Base-by-base conservation (phyloP, 2,888 invertebrate genomes). In the Machimus atricapillus region DNA sequence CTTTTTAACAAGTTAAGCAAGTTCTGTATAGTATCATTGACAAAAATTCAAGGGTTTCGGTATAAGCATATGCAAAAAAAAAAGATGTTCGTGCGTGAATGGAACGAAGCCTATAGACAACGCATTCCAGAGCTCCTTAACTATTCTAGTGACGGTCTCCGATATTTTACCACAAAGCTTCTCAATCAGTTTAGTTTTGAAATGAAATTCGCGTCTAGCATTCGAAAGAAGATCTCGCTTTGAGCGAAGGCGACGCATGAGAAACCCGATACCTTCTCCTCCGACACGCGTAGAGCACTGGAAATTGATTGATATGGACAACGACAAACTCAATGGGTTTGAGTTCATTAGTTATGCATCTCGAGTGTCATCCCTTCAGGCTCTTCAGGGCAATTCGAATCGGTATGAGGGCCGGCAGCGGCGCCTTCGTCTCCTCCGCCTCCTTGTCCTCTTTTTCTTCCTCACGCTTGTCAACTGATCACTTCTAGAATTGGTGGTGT, bases 341-440 rank as follows among this genome's bases (percentile, higher is more conserved):
- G 46, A 77, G 40, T 87, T 87, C 37, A 87, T 87, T 87, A 87
- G 82, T 87, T 87, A 87, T 87, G 87, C 87, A 76, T 74, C 81
- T 87, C 76, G 52, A 81, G 82, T 87, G 76, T 82, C 87, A 73
- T 79, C 79, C 46, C 43, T 79, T 79, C 43, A 46, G 46, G 1
- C 79, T 27, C 43, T 79, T 79, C 43, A 46, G 46, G 1, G 43
- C 52, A 79, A 46, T 79, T 79, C 14, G 14, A 6, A 27, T 46
- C 12, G 2, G 37, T 40, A 46, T 16, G 79, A 79, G 76, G 76
- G 31, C n/a, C 12, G 31, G 14, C 23, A 23, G 14, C 9, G 14
- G 14, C 73, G 27, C 16, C 73, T 74, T 16, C 73, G 12, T 23
- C 27, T 27, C 73, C 73, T 73, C 73, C 34, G 34, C 34, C 34